Evolutionary conservation across 2,888 invertebrate species (phyloP).

Genomic region (Scaptomyza cyrtandrae): DNA sequence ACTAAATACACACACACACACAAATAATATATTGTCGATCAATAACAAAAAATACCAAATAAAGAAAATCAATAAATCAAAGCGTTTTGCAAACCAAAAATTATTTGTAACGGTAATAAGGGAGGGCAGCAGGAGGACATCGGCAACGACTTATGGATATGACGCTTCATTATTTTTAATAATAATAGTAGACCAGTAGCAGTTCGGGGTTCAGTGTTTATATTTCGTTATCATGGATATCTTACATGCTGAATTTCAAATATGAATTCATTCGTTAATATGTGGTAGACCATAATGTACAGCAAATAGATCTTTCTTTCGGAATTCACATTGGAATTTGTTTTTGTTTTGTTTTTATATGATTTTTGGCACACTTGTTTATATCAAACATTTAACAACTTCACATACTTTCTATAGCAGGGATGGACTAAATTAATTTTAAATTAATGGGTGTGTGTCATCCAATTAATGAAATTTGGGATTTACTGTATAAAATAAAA

Average conservation of each 20-base stretch:
- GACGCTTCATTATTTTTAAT: constrained; percentile 15
- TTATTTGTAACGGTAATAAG: constrained; percentile 18
- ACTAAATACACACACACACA: constrained; percentile 85
- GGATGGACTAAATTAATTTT: constrained; percentile 77
- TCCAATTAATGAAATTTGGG: constrained; percentile 79
- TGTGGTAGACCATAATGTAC: constrained; percentile 76
- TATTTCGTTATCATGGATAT: constrained; percentile 76
- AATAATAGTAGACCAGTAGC: constrained; percentile 39
- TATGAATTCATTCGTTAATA: constrained; percentile 54
- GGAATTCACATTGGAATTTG: constrained; percentile 55
- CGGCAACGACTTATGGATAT: constrained; percentile 21
- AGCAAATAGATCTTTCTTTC: constrained; percentile 61
- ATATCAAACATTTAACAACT: constrained; percentile 70
- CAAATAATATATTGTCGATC: constrained; percentile 27
- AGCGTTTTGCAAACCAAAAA: constrained; percentile 42
- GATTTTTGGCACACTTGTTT: constrained; percentile 59
- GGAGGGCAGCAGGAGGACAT: constrained; percentile 12
- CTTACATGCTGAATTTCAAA: constrained; percentile 79
- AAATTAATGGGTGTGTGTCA: constrained; percentile 70
- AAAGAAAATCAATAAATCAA: constrained; percentile 12
- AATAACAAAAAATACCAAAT: constrained; percentile 9
- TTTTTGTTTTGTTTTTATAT: background rate
- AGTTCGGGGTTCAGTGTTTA: constrained; percentile 64
- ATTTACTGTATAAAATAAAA: constrained; percentile 76
- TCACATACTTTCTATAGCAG: constrained; percentile 77